Evolutionary conservation across 2,113 vertebrate genomes (phyloP).

Genomic region (Heterotis niloticus): DNA sequence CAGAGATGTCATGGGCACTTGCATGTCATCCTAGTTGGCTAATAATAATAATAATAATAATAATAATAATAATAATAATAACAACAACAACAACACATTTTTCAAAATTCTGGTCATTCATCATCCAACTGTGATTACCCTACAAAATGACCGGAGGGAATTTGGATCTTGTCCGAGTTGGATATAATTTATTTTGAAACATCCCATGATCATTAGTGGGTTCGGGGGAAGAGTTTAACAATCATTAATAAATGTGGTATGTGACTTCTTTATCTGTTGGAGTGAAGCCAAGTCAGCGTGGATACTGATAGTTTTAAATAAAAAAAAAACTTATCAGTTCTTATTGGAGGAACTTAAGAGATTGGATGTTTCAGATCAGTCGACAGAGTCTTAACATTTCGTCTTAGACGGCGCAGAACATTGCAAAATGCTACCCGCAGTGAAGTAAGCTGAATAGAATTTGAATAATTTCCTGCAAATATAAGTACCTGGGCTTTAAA

Average conservation of each 20-base stretch:
- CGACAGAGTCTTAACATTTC: not conserved
- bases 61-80: not conserved
- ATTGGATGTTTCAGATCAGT: constrained; percentile 26
- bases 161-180: constrained; percentile 18
- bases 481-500: not conserved
- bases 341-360: constrained; percentile 23
- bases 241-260: constrained; percentile 54
- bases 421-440: not conserved
- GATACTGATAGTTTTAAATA: constrained; percentile 33
- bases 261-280: constrained; percentile 45
- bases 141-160: too few relatives aligned
- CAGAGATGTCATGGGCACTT: not conserved
- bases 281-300: constrained; percentile 33
- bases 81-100: too few relatives aligned
- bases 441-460: not conserved
- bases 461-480: not conserved
- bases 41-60: not conserved
- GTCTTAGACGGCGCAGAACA: not conserved
- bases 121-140: too few relatives aligned
- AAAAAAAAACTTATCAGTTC: constrained; percentile 38
- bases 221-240: constrained; percentile 34
- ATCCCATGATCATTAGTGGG: constrained; percentile 1
- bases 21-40: not conserved
- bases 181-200: constrained; percentile 26
- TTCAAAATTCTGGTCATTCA: too few relatives aligned